These are phyloP conservation scores for Hoplias malabaricus DNA, from an alignment of 2,113 vertebrate genomes.

Conservation along the genomic window DNA sequence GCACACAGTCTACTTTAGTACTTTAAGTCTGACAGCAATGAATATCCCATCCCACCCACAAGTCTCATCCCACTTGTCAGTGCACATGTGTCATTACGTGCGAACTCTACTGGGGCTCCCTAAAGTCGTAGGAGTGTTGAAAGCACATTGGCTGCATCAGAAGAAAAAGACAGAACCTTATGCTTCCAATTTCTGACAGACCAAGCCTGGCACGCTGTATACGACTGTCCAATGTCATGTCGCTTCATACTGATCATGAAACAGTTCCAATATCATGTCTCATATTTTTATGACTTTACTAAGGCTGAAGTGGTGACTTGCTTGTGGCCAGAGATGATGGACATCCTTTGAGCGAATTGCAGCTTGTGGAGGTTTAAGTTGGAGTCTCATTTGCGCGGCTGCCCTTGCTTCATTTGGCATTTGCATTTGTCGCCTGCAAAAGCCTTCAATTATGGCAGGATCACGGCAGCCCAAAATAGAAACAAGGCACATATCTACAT, in stretches of 20 bases:
- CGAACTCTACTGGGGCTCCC: neutral
- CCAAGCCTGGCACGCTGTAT: neutral
- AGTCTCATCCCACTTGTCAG: neutral
- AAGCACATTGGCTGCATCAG: neutral
- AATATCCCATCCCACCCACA: neutral
- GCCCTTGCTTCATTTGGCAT: constrained; percentile 4
- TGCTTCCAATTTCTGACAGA: neutral
- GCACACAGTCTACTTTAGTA: neutral
- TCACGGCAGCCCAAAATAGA: constrained; percentile 26
- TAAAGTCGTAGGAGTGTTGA: neutral
- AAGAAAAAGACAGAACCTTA: neutral
- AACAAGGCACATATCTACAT: constrained; percentile 19
- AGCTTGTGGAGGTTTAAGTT: neutral
- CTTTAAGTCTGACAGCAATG: neutral
- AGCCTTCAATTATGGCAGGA: constrained; percentile 14
- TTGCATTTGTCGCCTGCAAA: constrained; percentile 24
- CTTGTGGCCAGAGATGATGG: neutral
- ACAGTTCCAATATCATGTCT: neutral
- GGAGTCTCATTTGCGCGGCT: neutral
- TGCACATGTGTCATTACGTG: neutral
- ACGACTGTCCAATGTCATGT: neutral
- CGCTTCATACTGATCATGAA: neutral
- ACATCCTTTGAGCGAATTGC: no score
- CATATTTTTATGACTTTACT: neutral
- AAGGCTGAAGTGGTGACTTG: neutral